These are phyloP conservation scores for Campoletis sonorensis DNA, from an alignment of 1,140 invertebrate species.

Conservation along the genomic window DNA sequence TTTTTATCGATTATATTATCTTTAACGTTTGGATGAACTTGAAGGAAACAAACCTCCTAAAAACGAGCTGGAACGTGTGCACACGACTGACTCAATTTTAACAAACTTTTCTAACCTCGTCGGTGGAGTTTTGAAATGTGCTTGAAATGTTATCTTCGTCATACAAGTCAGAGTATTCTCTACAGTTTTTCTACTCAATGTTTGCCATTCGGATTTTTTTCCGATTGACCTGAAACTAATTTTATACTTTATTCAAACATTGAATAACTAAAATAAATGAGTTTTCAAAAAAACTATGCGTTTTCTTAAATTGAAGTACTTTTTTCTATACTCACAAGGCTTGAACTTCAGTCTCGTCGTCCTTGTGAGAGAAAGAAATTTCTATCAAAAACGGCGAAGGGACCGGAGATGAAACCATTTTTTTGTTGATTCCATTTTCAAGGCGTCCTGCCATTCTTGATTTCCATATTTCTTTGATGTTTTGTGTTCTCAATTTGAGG, in stretches of 20 bases:
- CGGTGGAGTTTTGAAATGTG: slow-evolving; percentile 74
- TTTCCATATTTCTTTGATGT: slow-evolving; percentile 83
- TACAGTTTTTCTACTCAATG: slow-evolving; percentile 77
- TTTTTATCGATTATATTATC: neutral
- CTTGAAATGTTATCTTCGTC: slow-evolving; percentile 73
- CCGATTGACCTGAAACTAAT: slow-evolving; percentile 52
- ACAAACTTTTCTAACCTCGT: slow-evolving; percentile 66
- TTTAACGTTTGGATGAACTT: neutral
- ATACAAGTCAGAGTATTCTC: slow-evolving; percentile 74
- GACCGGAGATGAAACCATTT: slow-evolving; percentile 68
- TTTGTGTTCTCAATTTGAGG: slow-evolving; percentile 67
- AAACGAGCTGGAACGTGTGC: slow-evolving; percentile 78
- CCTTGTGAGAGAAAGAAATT: slow-evolving; percentile 73
- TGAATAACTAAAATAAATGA: no score
- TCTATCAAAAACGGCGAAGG: slow-evolving; percentile 78
- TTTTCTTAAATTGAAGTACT: neutral
- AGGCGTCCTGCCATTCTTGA: slow-evolving; percentile 76
- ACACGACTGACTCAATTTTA: slow-evolving; percentile 72
- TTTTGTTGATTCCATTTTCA: slow-evolving; percentile 70
- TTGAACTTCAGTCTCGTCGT: slow-evolving; percentile 78
- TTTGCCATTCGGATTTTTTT: slow-evolving; percentile 65
- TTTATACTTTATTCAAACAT: slow-evolving; percentile 22
- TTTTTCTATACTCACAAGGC: slow-evolving; percentile 75
- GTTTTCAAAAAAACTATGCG: no score
- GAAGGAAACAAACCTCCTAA: slow-evolving; percentile 77